A percentile compares a stretch with the other conserved stretches of the same genome.
Conservation (phyloP, 2,888 invertebrate genomes). For the Sclerodermus sp. region DNA sequence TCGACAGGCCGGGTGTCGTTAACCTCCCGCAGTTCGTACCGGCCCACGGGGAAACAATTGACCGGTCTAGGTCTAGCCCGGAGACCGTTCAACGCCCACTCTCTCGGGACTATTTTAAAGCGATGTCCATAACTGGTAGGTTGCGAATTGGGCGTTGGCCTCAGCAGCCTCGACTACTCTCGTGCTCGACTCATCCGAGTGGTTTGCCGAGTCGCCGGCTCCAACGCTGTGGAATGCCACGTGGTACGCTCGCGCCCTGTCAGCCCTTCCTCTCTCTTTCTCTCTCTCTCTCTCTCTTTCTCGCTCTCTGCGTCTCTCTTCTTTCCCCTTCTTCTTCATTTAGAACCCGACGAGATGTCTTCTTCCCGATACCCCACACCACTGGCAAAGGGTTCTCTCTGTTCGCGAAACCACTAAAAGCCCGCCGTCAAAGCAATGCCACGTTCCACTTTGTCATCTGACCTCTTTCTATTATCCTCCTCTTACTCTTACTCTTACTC, state of each 20-base stretch:
- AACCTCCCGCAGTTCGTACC: constrained; percentile 41
- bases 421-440: too few species aligned
- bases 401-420: too few species aligned
- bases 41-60: constrained; percentile 41
- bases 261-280: not conserved
- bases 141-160: constrained; percentile 50
- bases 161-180: constrained; percentile 13
- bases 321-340: not conserved
- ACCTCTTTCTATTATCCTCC: too few species aligned
- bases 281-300: constrained; percentile 1
- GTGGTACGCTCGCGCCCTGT: constrained; percentile 15
- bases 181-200: constrained; percentile 7
- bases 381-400: too few species aligned
- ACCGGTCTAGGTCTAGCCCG: constrained; percentile 35
- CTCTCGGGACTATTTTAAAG: constrained; percentile 29
- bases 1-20: constrained; percentile 52
- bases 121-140: constrained; percentile 26
- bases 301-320: constrained; percentile 3
- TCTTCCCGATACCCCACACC: too few species aligned
- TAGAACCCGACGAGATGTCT: too few species aligned
- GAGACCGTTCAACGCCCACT: constrained; percentile 18
- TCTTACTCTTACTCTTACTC: too few species aligned
- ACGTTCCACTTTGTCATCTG: too few species aligned
- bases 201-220: constrained; percentile 6
- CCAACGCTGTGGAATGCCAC: constrained; percentile 25